Base-by-base conservation (phyloP, 2,113 vertebrate genomes). In the Hassar affinis region DNA sequence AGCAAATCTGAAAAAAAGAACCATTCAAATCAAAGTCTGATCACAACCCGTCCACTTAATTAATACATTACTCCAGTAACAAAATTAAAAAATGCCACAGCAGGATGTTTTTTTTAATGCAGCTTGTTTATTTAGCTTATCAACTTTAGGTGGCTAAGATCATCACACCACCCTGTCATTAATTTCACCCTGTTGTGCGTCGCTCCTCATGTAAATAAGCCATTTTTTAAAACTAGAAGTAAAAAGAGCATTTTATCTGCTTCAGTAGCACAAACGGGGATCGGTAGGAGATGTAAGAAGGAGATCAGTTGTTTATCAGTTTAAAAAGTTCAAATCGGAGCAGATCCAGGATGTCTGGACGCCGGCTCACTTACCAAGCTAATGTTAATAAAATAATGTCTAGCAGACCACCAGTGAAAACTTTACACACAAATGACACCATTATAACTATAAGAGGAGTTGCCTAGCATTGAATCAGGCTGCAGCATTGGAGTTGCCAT, bases 381-480 rank as follows among this genome's bases (percentile, higher is more conserved):
- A n/a, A 71, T 15, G 1, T 12, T 25, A 6, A 49, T 74, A 14
- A 27, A 74, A 47, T 72, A 47, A 47, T 17, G 14, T 30, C 25
- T 15, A 14, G 20, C 20, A 25, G 22, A 68, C 17, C 7, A 42
- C 18, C 42, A 14, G 42, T 7, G 42, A 72, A 72, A 71, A 25
- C 20, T 45, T 38, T 2, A 8, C 15, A 35, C 3, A 66, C n/a
- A 62, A 30, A 47, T n/a, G 0, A 76, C 22, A 57, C 59, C 47
- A 45, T 81, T 64, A 45, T 59, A 78, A 69, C 15, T 57, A 10
- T 62, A 69, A 33, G 54, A 81, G n/a, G 25, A 76, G 27, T 69
- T 42, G 20, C 10, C 4, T 49, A 69, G 61, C 15, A 20, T 35
- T 82, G 54, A 86, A 38, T 49, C 79, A 54, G 68, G 17, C 18